Evolutionary conservation across 2,797 vertebrate genomes (phyloP).

Genomic region (Gymnoscopelus braueri): DNA sequence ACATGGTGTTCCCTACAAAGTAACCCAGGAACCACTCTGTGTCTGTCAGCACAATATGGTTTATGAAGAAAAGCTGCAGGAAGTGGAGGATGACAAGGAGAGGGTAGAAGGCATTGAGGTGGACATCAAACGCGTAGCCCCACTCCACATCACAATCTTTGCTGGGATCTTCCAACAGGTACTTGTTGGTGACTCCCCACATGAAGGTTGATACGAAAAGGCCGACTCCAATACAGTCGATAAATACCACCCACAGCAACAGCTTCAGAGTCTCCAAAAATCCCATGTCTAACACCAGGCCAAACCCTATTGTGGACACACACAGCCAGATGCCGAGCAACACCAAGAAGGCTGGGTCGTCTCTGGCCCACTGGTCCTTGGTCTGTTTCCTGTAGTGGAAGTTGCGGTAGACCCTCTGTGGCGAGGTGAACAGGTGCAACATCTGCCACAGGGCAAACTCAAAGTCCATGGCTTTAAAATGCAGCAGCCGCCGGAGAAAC

Average conservation of each 20-base stretch:
- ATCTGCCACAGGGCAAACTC: slow-evolving; percentile 98
- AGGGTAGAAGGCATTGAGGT: slow-evolving; percentile 97
- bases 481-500: slow-evolving; percentile 86
- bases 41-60: slow-evolving; percentile 89
- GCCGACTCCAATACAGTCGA: slow-evolving; percentile 96
- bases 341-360: slow-evolving; percentile 95
- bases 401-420: slow-evolving; percentile 97
- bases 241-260: slow-evolving; percentile 96
- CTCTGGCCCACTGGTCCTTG: slow-evolving; percentile 98
- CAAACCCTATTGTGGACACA: slow-evolving; percentile 95
- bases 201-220: slow-evolving; percentile 95
- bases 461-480: slow-evolving; percentile 96
- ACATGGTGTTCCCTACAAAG: slow-evolving; percentile 93
- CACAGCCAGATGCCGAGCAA: slow-evolving; percentile 96
- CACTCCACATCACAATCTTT: slow-evolving; percentile 95
- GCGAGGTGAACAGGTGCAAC: slow-evolving; percentile 96
- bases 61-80: slow-evolving; percentile 97
- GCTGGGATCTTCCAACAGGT: slow-evolving; percentile 89
- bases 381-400: slow-evolving; percentile 99
- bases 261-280: slow-evolving; percentile 93
- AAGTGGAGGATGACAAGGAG: slow-evolving; percentile 97
- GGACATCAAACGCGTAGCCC: slow-evolving; percentile 98
- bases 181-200: slow-evolving; percentile 98
- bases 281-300: slow-evolving; percentile 93
- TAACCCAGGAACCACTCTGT: slow-evolving; percentile 89